These are phyloP conservation scores for Saccostrea echinata DNA, from an alignment of 1,140 invertebrate species.

Conservation along the genomic window DNA sequence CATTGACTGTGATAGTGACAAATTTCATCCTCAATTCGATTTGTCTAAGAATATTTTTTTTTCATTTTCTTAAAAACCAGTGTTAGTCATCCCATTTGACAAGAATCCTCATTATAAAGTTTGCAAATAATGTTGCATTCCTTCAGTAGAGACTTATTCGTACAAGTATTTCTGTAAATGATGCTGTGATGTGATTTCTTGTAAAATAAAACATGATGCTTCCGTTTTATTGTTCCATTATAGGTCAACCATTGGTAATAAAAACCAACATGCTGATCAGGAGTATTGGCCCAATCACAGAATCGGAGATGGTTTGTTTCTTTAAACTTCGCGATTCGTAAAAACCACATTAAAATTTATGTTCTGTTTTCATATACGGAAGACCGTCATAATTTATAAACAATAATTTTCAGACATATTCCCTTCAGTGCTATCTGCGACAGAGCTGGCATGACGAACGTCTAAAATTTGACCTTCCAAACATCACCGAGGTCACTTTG, in stretches of 20 bases:
- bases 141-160: too few relatives aligned
- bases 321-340: not conserved
- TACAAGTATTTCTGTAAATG: too few relatives aligned
- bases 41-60: too few relatives aligned
- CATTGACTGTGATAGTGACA: too few relatives aligned
- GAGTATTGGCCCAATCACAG: conserved; percentile 97
- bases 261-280: conserved; percentile 95
- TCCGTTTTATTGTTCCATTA: conserved; percentile 51
- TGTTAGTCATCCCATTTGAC: too few relatives aligned
- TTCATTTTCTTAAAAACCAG: too few relatives aligned
- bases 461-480: conserved; percentile 73
- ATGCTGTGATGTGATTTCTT: not conserved
- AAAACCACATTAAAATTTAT: not conserved
- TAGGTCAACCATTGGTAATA: conserved; percentile 91
- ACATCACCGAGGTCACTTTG: conserved; percentile 76
- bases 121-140: too few relatives aligned
- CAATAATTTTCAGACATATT: conserved; percentile 90
- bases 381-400: not conserved
- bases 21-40: too few relatives aligned
- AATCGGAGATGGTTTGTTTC: conserved; percentile 90
- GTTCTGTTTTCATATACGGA: not conserved
- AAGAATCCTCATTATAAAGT: too few relatives aligned
- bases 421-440: conserved; percentile 98
- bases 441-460: conserved; percentile 84
- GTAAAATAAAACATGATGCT: not conserved